Evolutionary conservation across 2,888 invertebrate species (phyloP).

Genomic region (Dynastes grantii): DNA sequence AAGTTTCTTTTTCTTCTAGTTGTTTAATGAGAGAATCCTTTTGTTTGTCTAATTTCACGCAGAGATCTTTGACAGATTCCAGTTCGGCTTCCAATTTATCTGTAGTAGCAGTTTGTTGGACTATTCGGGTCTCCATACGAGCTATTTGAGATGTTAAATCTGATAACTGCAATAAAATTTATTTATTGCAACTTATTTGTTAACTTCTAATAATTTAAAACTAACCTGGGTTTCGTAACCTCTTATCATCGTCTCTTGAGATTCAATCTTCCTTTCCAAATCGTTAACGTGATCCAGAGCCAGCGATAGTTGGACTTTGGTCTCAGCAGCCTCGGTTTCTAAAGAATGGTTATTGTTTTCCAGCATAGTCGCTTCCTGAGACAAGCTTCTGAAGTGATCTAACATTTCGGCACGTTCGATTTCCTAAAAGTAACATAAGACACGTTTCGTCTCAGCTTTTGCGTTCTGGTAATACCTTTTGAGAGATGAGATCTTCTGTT

Average conservation of each 20-base stretch:
- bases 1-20: slow-evolving; percentile 71
- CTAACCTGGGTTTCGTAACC: slow-evolving; percentile 75
- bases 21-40: slow-evolving; percentile 77
- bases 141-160: slow-evolving; percentile 71
- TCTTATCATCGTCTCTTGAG: slow-evolving; percentile 72
- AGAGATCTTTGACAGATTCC: slow-evolving; percentile 75
- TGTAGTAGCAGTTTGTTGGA: slow-evolving; percentile 75
- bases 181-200: too few species aligned
- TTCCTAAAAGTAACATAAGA: slow-evolving; percentile 73
- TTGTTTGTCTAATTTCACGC: slow-evolving; percentile 78
- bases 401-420: slow-evolving; percentile 85
- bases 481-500: slow-evolving; percentile 83
- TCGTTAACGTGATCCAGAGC: slow-evolving; percentile 76
- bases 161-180: slow-evolving; percentile 66
- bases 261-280: slow-evolving; percentile 77
- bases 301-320: slow-evolving; percentile 73
- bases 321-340: slow-evolving; percentile 83
- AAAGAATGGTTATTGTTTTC: slow-evolving; percentile 87
- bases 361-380: slow-evolving; percentile 83
- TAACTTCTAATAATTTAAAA: neutral
- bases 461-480: slow-evolving; percentile 72
- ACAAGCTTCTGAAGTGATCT: slow-evolving; percentile 84
- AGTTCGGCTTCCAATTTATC: slow-evolving; percentile 77
- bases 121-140: slow-evolving; percentile 78
- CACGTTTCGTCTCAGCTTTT: neutral